A percentile compares a stretch with the other conserved stretches of the same genome.
Conservation (phyloP, 2,797 vertebrate species). For the Pipistrellus nathusii region DNA sequence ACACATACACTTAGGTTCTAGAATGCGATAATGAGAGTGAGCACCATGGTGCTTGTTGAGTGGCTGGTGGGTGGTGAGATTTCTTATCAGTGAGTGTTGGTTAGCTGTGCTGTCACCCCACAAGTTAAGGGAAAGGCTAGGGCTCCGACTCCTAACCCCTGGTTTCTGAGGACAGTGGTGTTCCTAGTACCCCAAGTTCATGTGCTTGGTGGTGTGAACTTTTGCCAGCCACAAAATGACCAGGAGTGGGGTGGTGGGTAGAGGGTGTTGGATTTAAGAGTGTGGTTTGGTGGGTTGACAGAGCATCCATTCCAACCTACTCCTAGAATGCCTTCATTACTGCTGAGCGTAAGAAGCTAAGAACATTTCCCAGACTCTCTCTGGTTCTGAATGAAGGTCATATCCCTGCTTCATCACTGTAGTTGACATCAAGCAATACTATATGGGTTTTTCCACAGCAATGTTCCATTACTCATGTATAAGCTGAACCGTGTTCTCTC, state of each 20-base stretch:
- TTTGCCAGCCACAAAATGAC: neutral
- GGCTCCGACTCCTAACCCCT: neutral
- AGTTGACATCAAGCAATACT: neutral
- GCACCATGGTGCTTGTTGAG: neutral
- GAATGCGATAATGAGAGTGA: neutral
- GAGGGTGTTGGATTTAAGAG: neutral
- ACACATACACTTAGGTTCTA: neutral
- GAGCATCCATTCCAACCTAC: neutral
- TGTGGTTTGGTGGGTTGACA: neutral
- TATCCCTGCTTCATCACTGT: neutral
- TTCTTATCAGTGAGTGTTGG: neutral
- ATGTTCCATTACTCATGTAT: neutral
- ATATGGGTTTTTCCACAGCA: neutral
- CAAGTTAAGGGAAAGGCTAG: neutral
- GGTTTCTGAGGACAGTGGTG: neutral
- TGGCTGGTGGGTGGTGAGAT: neutral
- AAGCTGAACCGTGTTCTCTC: neutral
- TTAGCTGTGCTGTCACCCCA: neutral
- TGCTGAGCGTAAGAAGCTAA: neutral
- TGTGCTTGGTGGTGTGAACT: neutral
- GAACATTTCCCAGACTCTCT: neutral
- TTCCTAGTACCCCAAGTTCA: neutral
- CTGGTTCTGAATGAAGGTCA: neutral
- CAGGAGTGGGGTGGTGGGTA: no score
- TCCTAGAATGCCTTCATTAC: neutral